These are phyloP conservation scores for Macropus fuliginosus DNA, from an alignment of 2,797 vertebrate genomes.

Conservation along the genomic window DNA sequence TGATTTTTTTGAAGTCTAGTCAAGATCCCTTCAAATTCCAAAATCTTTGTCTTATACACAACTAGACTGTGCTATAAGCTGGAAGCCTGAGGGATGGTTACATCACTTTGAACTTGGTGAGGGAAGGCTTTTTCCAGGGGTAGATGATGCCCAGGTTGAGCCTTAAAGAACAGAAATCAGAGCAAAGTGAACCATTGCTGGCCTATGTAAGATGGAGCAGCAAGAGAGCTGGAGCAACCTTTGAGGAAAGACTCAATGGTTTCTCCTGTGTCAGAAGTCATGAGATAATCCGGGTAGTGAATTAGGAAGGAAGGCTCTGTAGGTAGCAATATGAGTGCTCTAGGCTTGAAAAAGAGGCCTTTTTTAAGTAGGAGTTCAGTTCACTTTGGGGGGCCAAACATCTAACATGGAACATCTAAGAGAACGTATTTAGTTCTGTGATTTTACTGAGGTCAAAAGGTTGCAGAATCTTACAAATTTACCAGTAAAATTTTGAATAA, in stretches of 20 bases:
- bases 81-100: neutral
- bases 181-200: neutral
- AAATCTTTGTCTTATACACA: neutral
- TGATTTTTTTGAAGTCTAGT: neutral
- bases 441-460: neutral
- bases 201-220: neutral
- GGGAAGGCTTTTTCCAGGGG: neutral
- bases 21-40: neutral
- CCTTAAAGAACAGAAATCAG: neutral
- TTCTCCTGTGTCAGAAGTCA: neutral
- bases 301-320: neutral
- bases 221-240: neutral
- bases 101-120: neutral
- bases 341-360: neutral
- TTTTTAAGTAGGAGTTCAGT: neutral
- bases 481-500: no score
- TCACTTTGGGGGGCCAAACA: neutral
- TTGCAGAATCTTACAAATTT: no score
- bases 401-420: neutral
- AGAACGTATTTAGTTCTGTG: no score
- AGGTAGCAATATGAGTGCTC: neutral
- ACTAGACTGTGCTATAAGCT: neutral
- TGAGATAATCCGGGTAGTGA: neutral
- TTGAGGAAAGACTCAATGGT: neutral
- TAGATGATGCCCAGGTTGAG: neutral